phyloP scores from a whole-genome alignment of 2,888 invertebrate genomes.

The Cheilosia variabilis region DNA sequence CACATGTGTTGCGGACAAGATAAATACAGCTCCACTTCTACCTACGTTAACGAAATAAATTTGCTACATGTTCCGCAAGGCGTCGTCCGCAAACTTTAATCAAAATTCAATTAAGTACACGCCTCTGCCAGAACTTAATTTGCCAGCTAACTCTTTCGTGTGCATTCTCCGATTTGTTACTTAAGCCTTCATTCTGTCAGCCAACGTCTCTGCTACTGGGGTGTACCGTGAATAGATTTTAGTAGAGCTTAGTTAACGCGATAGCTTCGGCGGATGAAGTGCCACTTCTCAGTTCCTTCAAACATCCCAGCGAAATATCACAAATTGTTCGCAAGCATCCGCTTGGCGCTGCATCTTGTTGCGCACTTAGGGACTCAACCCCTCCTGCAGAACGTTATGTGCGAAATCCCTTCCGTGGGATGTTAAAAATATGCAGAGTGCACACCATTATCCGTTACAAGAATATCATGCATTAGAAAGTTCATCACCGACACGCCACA shows the following conservation, averaged over 20 bases:
- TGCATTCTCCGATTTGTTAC: conserved; percentile 43
- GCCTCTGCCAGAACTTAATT: conserved; percentile 24
- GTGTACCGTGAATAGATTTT: conserved; percentile 10
- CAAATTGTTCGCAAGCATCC: neutral
- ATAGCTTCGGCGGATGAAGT: conserved; percentile 5
- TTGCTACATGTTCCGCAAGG: neutral
- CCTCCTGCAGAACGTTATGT: neutral
- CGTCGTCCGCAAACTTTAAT: conserved; percentile 14
- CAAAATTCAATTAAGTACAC: conserved; percentile 31
- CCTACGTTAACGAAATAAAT: neutral
- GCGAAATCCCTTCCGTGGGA: neutral
- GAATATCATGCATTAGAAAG: conserved; percentile 24
- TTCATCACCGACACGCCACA: conserved; percentile 23
- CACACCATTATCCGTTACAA: conserved; percentile 31
- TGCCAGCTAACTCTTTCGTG: conserved; percentile 13
- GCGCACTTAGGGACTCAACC: conserved; percentile 33
- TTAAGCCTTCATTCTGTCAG: conserved; percentile 4
- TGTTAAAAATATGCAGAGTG: conserved; percentile 32
- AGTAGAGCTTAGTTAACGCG: conserved; percentile 1
- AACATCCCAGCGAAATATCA: conserved; percentile 9
- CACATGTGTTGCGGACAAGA: too few relatives aligned
- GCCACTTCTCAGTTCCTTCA: neutral
- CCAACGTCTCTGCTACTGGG: neutral
- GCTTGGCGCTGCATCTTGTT: neutral
- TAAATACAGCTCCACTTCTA: neutral